phyloP scores from a whole-genome alignment of 2,113 vertebrate genomes.

The Chamaetylas fuelleborni region DNA sequence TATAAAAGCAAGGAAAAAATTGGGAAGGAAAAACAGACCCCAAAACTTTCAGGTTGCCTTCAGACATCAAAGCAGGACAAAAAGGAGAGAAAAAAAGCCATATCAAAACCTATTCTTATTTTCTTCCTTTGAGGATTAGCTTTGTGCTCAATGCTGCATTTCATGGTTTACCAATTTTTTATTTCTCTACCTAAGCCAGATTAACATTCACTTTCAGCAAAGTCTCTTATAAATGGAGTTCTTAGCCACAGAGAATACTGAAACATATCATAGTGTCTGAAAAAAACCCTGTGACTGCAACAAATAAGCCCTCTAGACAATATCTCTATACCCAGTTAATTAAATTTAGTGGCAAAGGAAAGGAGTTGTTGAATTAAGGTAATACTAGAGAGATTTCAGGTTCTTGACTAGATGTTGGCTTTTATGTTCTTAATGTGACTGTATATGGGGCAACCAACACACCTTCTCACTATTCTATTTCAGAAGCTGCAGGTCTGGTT shows the following conservation, averaged over 20 bases:
- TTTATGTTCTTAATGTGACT: not conserved
- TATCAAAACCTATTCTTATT: not conserved
- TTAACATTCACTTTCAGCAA: slow-evolving; percentile 10
- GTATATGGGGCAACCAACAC: not conserved
- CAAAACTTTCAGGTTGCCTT: not conserved
- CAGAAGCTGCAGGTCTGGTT: not conserved
- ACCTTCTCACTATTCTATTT: not conserved
- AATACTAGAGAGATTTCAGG: not conserved
- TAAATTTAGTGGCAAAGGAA: not conserved
- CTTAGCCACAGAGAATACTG: not conserved
- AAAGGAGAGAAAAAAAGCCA: not conserved
- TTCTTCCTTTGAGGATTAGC: slow-evolving; percentile 31
- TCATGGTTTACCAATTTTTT: slow-evolving; percentile 25
- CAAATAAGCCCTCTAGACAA: not conserved
- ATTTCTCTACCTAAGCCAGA: slow-evolving; percentile 21
- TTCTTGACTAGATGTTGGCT: not conserved
- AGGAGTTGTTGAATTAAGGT: not conserved
- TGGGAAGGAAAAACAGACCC: not conserved
- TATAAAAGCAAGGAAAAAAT: not conserved
- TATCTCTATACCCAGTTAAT: not conserved
- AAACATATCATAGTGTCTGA: not conserved
- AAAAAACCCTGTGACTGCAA: not conserved
- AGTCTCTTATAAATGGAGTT: not conserved
- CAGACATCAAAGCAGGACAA: not conserved
- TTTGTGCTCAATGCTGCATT: not conserved